A percentile compares a stretch with the other conserved stretches of the same genome.
These are phyloP conservation scores for Saturnia pavonia DNA, from an alignment of 2,888 invertebrate genomes.

Conservation along the genomic window DNA sequence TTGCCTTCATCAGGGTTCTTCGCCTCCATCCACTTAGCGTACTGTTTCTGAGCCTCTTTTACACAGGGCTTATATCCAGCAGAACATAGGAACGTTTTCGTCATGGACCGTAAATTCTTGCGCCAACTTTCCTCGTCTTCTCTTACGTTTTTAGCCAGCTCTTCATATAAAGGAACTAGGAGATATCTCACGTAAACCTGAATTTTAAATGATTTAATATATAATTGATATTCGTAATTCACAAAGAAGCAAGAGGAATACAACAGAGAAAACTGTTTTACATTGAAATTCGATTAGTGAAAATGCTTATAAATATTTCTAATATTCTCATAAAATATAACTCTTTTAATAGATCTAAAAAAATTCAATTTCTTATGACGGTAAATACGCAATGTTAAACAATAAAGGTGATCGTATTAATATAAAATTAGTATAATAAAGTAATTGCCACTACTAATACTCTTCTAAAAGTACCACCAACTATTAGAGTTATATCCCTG, in stretches of 20 bases:
- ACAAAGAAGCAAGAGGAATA: background rate
- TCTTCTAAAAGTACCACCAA: too few species aligned
- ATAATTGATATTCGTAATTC: background rate
- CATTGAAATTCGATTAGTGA: background rate
- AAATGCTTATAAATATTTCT: background rate
- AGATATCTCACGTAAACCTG: constrained; percentile 87
- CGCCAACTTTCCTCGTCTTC: constrained; percentile 85
- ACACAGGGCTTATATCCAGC: constrained; percentile 91
- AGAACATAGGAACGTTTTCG: constrained; percentile 87
- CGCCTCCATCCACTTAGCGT: constrained; percentile 87
- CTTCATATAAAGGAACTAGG: constrained; percentile 87
- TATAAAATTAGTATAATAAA: too few species aligned
- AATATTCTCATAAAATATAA: background rate
- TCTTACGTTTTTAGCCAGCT: constrained; percentile 73
- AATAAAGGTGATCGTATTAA: too few species aligned
- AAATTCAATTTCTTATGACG: too few species aligned
- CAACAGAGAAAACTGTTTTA: background rate
- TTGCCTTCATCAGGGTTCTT: constrained; percentile 89
- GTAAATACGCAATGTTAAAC: too few species aligned
- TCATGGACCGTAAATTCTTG: constrained; percentile 84
- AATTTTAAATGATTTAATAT: background rate
- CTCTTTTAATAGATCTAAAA: background rate
- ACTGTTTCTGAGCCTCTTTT: constrained; percentile 87
- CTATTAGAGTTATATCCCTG: too few species aligned
- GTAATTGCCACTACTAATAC: too few species aligned